Percentiles rank a stretch among this genome's conserved stretches.
These are phyloP conservation scores for Noctua janthina DNA, from an alignment of 2,888 invertebrate species.

Conservation along the genomic window DNA sequence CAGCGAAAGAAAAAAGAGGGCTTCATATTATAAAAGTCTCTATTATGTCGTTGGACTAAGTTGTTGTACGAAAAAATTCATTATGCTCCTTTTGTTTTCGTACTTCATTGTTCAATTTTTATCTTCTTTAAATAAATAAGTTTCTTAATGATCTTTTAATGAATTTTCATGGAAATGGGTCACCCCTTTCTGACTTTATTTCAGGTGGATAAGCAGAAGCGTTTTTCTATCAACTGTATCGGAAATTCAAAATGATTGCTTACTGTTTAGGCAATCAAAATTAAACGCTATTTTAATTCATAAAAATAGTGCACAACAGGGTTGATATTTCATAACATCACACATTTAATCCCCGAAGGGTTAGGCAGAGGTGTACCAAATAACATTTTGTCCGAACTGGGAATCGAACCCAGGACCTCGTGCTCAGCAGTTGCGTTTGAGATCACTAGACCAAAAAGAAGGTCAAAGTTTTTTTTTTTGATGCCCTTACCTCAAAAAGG, in stretches of 20 bases:
- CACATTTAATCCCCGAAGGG: too few relatives aligned
- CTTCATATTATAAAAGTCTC: conserved; percentile 76
- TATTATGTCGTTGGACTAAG: conserved; percentile 76
- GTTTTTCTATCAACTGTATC: too few relatives aligned
- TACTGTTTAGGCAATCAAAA: too few relatives aligned
- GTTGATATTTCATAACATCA: too few relatives aligned
- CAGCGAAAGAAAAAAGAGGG: conserved; percentile 79
- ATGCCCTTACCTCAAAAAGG: too few relatives aligned
- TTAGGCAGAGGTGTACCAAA: too few relatives aligned
- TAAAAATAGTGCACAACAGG: too few relatives aligned
- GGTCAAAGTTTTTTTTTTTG: too few relatives aligned
- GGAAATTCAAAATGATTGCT: too few relatives aligned
- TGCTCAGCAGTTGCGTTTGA: background rate
- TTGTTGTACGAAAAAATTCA: conserved; percentile 78
- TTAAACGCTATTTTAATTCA: too few relatives aligned
- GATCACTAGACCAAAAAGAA: background rate
- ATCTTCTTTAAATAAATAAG: conserved; percentile 40
- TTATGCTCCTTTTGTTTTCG: conserved; percentile 69
- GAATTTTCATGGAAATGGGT: background rate
- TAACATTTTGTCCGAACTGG: background rate
- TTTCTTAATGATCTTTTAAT: conserved; percentile 39
- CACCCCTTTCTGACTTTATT: background rate
- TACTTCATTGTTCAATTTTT: conserved; percentile 47
- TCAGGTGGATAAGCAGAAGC: background rate
- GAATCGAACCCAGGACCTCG: background rate